Base-by-base conservation (phyloP, 1,140 invertebrate genomes). In the Tribolium madens region DNA sequence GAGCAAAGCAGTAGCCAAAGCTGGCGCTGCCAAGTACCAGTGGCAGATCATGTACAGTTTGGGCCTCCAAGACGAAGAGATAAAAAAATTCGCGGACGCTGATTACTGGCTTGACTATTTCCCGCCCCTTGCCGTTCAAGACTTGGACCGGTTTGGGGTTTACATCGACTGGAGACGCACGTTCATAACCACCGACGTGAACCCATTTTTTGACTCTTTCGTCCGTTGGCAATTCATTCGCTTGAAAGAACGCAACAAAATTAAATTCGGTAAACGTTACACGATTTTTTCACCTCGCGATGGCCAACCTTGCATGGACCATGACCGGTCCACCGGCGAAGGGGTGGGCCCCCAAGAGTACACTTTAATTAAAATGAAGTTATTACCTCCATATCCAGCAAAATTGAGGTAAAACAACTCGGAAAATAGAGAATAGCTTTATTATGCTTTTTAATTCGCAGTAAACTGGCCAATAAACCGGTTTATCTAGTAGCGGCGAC, bases 221-320 rank as follows among this genome's bases (percentile, higher is more conserved):
- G 93, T 99, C 6, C 90, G 93, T 47, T 99, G 98, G 98, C 98
- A 99, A 86, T 99, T 97, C 85, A 86, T 94, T 73, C 92, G 93
- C 79, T 87, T 99, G n/a, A 96, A 95, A 84, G 91, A 92, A 73
- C 89, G 91, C 74, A 94, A 96, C 75, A 98, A 97, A 87, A 92
- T 99, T 31, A 92, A 96, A 86, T 99, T 96, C 90, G 98, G 98
- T 18, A 99, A 99, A 88, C 89, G 98, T 69, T 96, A 99, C 83
- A 98, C 97, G 7, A 96, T 99, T 79, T 99, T 93, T 87, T 99
- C 98, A 0, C 97, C 98, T 1, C 92, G 94, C 82, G 98, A 99
- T 88, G 93, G 93, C 31, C 98, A 99, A 85, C 98, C 98, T 1
- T 99, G 98, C 85, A 99, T 99, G 98, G 98, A 99, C 87, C 98